phyloP scores from a whole-genome alignment of 2,113 vertebrate species.

The Istiophorus platypterus region DNA sequence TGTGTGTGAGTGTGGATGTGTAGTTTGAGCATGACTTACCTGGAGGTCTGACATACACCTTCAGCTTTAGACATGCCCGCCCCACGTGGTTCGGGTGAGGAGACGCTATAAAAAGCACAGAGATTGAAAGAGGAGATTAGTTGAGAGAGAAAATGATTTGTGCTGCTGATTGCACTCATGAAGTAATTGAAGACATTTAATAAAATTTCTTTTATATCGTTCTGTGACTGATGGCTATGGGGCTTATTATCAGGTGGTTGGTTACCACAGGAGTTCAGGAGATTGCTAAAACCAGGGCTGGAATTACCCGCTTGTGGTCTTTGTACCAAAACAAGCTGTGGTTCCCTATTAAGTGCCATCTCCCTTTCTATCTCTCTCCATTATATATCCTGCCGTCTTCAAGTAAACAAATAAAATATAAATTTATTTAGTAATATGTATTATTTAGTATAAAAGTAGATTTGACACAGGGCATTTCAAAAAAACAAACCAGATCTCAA shows the following conservation, averaged over 20 bases:
- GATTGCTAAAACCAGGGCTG: not conserved
- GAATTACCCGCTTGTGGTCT: not conserved
- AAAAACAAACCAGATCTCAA: not conserved
- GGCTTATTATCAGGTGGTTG: conserved; percentile 17
- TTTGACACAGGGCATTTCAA: not conserved
- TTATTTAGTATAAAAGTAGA: not conserved
- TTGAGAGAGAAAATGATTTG: conserved; percentile 37
- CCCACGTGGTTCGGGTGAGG: conserved; percentile 91
- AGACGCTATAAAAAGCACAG: conserved; percentile 83
- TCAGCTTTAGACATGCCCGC: conserved; percentile 92
- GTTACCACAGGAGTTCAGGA: not conserved
- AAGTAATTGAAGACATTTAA: conserved; percentile 45
- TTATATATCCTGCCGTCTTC: not conserved
- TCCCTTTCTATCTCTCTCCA: not conserved
- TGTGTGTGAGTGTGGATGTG: conserved; percentile 44
- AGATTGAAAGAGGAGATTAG: conserved; percentile 61
- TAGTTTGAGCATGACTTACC: conserved; percentile 82
- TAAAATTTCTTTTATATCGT: conserved; percentile 29
- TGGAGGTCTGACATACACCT: conserved; percentile 92
- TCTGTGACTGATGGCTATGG: not conserved
- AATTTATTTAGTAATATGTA: not conserved
- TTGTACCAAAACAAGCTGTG: not conserved
- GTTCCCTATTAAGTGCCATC: not conserved
- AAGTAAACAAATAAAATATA: conserved; percentile 2
- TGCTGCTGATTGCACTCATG: conserved; percentile 41